These are phyloP conservation scores for Rotaria magnacalcarata DNA, from an alignment of 2,888 invertebrate genomes.

Conservation along the genomic window DNA sequence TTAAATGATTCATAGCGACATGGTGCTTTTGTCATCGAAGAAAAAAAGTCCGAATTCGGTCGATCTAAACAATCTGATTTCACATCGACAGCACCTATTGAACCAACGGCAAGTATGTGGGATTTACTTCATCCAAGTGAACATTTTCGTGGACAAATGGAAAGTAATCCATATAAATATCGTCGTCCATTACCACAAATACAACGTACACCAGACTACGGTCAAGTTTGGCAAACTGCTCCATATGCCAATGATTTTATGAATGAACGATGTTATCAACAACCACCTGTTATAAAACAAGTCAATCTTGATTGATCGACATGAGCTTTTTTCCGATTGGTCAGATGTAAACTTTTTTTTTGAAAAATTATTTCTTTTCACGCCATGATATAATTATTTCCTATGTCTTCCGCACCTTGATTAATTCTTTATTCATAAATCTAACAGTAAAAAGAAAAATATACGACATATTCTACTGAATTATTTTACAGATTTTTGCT, in stretches of 20 bases:
- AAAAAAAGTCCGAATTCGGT: not conserved
- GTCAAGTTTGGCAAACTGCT: not conserved
- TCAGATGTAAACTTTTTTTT: not conserved
- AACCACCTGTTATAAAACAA: not conserved
- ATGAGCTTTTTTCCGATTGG: not conserved
- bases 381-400: not conserved
- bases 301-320: not conserved
- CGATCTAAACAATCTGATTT: not conserved
- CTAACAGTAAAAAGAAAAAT: not conserved
- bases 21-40: not conserved
- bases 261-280: not conserved
- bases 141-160: not conserved
- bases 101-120: not conserved
- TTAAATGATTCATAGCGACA: not conserved
- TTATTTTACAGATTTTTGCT: too few relatives aligned
- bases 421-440: not conserved
- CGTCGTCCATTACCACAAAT: not conserved
- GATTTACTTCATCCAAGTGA: conserved; percentile 24
- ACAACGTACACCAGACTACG: not conserved
- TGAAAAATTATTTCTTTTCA: not conserved
- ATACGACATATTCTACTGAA: too few relatives aligned
- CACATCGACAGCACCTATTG: not conserved
- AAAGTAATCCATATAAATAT: conserved; percentile 13
- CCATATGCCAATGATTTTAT: not conserved
- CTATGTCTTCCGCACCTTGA: not conserved